Evolutionary conservation across 2,797 vertebrate species (phyloP).

Genomic region (Enteromius treurensis): DNA sequence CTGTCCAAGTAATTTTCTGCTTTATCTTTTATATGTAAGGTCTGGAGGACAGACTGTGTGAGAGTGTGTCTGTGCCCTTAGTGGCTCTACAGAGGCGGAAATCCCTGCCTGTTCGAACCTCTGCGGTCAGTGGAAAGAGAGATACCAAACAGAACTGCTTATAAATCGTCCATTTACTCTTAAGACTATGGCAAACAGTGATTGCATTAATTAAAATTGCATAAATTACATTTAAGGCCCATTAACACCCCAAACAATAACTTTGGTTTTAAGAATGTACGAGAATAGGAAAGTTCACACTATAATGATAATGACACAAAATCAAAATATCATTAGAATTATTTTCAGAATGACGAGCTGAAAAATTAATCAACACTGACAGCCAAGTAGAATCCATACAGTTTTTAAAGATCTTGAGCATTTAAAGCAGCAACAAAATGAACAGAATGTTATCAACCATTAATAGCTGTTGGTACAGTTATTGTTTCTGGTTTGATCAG

Average conservation of each 20-base stretch:
- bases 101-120: slow-evolving; percentile 57
- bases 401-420: not conserved
- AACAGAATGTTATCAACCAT: not conserved
- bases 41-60: slow-evolving; percentile 50
- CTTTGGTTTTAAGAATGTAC: not conserved
- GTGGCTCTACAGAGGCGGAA: slow-evolving; percentile 57
- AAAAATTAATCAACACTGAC: not conserved
- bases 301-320: not conserved
- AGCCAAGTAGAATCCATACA: not conserved
- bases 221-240: not conserved
- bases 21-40: slow-evolving; percentile 30
- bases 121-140: slow-evolving; percentile 43
- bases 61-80: slow-evolving; percentile 53
- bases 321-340: not conserved
- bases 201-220: not conserved
- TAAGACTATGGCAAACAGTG: not conserved
- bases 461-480: not conserved
- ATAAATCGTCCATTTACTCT: not conserved
- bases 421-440: not conserved
- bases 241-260: not conserved
- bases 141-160: not conserved
- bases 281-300: not conserved
- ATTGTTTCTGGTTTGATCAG: not conserved
- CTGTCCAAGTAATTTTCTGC: not conserved
- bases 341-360: not conserved